Evolutionary conservation across 2,113 vertebrate genomes (phyloP).

Genomic region (Scartelaos histophorus): DNA sequence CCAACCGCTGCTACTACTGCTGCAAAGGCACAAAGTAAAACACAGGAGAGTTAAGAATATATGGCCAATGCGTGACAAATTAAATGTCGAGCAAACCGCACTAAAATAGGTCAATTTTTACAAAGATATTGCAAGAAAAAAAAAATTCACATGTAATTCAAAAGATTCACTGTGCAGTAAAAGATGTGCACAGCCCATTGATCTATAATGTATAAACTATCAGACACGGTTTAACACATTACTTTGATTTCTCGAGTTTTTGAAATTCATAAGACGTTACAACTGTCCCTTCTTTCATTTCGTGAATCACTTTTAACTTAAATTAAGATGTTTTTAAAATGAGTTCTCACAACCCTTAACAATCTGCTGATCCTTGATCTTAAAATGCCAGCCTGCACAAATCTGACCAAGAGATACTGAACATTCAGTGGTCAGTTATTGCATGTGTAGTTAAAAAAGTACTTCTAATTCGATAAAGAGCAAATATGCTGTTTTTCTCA

Average conservation of each 20-base stretch:
- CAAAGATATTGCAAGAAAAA: not conserved
- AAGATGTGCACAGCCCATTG: conserved; percentile 2
- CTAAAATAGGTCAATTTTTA: conserved; percentile 1
- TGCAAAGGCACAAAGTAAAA: conserved; percentile 12
- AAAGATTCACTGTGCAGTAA: not conserved
- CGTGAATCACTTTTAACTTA: not conserved
- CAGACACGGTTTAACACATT: not conserved
- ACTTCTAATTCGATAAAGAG: not conserved
- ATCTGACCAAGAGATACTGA: not conserved
- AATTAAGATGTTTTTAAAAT: not conserved
- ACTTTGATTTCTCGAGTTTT: not conserved
- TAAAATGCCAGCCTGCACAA: not conserved
- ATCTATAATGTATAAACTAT: conserved; percentile 3
- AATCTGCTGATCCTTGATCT: not conserved
- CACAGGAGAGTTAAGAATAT: conserved; percentile 11
- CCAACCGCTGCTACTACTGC: conserved; percentile 32
- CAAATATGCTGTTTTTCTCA: not conserved
- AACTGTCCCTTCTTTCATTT: not conserved
- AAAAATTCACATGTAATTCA: not conserved
- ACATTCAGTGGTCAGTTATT: not conserved
- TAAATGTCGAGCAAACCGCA: not conserved
- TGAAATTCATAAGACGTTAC: not conserved
- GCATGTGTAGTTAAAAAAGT: too few relatives aligned
- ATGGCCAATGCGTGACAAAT: not conserved
- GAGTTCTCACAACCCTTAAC: not conserved